Percentiles rank a stretch among this genome's conserved stretches.
Conservation (phyloP, 2,888 invertebrate genomes). For the Troides oblongomaculatus region DNA sequence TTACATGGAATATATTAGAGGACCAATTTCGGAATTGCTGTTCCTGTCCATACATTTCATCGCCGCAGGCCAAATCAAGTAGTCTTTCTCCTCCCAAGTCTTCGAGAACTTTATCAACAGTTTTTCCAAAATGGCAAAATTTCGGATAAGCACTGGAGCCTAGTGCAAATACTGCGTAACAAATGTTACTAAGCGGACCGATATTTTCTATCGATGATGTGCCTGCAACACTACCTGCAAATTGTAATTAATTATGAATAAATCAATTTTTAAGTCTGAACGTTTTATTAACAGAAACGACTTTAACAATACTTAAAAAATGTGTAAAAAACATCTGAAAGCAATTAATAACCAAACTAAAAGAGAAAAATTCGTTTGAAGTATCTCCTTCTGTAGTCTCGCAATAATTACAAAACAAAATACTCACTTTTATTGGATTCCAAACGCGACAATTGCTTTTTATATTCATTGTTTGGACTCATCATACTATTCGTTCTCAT, state of each 20-base stretch:
- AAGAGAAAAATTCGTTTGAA: background rate
- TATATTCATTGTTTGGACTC: slow-evolving; percentile 70
- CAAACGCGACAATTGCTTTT: slow-evolving; percentile 81
- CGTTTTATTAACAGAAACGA: too few relatives aligned
- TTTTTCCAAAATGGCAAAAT: slow-evolving; percentile 96
- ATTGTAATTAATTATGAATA: background rate
- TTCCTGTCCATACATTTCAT: slow-evolving; percentile 97
- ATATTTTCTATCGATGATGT: slow-evolving; percentile 88
- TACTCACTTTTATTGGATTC: slow-evolving; percentile 72
- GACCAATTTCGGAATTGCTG: slow-evolving; percentile 95
- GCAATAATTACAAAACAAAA: slow-evolving; percentile 39
- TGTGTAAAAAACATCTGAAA: background rate
- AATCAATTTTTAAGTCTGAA: background rate
- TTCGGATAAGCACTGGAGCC: slow-evolving; percentile 98
- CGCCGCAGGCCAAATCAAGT: slow-evolving; percentile 89
- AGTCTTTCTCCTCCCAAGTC: slow-evolving; percentile 94
- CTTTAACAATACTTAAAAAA: background rate
- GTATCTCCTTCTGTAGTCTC: background rate
- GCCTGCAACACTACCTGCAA: slow-evolving; percentile 86
- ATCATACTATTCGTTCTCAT: slow-evolving; percentile 90
- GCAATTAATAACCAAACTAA: background rate
- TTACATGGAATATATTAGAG: slow-evolving; percentile 90
- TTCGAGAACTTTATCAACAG: slow-evolving; percentile 91
- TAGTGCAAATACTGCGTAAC: slow-evolving; percentile 95
- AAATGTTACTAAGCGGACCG: slow-evolving; percentile 93